Evolutionary conservation across 2,797 vertebrate genomes (phyloP), one percentile per base, ranked within the genome.

Genomic region (Myoxocephalus aenaeus): DNA sequence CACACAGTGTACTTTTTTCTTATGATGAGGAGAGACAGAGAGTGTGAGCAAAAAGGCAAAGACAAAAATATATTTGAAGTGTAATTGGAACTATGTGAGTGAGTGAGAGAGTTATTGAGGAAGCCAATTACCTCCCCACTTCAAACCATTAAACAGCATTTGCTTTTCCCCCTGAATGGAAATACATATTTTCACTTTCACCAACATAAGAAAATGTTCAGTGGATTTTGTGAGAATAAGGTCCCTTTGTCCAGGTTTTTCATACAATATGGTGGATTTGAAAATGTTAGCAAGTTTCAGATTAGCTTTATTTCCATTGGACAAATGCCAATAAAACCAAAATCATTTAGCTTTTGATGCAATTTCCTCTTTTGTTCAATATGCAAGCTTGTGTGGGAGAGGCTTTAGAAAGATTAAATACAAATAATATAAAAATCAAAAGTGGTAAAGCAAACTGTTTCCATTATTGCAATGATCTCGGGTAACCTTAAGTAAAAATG

Each of bases 51-150:
- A 15, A 15, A 56, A 29, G 53, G 13, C 42, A 64, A 62, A 66
- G 20, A 50, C 61, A 59, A 38, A 65, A 22, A 38, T 11, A 63
- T 25, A 38, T 70, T 59, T 68, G 25, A 69, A 63, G 22, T 50
- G 32, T 77, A 68, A 76, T 36, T 71, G 75, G 68, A 32, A 65
- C 44, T 57, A 57, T 44, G 13, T 54, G n/a, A 78, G 36, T 34
- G 44, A 56, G 14, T 15, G 14, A 54, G 25, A 57, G 42, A 70
- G 63, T 73, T 58, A 66, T 70, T 59, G 59, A 80, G 72, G 65
- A 64, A 70, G 51, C 32, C 59, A 80, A 73, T 69, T 75, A 78
- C 40, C 46, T 69, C 13, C 42, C 34, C 2, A 61, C 20, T 27
- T 73, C 56, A 53, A 59, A 56, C 38, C 12, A 1, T 58, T 69